Percentiles rank a stretch among this genome's conserved stretches.
phyloP scores from a whole-genome alignment of 1,140 invertebrate genomes.

The Caerostris darwini region DNA sequence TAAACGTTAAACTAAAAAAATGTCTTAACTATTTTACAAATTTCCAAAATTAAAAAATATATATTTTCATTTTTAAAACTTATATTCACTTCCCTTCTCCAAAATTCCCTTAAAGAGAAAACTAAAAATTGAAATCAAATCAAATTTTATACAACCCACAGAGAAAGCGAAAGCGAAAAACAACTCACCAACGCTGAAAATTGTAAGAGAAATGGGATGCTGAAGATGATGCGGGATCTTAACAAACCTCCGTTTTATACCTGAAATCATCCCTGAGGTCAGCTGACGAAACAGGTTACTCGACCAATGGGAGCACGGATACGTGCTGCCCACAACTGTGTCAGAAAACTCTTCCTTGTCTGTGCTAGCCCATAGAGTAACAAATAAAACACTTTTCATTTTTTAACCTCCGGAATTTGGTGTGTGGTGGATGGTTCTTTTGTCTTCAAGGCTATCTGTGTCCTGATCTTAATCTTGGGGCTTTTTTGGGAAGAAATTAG shows the following conservation, averaged over 20 bases:
- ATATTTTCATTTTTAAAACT: not conserved
- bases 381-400: not conserved
- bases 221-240: not conserved
- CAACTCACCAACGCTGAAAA: not conserved
- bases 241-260: constrained; percentile 30
- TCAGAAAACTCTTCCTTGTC: constrained; percentile 58
- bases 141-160: not conserved
- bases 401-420: not conserved
- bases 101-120: not conserved
- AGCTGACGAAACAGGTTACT: constrained; percentile 77
- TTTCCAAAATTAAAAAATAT: not conserved
- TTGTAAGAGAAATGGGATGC: not conserved
- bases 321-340: constrained; percentile 47
- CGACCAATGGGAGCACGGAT: constrained; percentile 71
- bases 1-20: too few species aligned
- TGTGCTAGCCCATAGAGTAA: not conserved
- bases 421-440: not conserved
- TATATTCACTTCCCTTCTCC: not conserved
- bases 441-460: constrained; percentile 65
- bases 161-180: not conserved
- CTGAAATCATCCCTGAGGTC: constrained; percentile 46
- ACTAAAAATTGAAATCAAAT: not conserved
- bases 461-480: constrained; percentile 11
- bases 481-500: not conserved
- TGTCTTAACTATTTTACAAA: not conserved